Percentiles rank a stretch among this genome's conserved stretches.
These are phyloP conservation scores for Romanogobio albipinnatus DNA, from an alignment of 2,113 vertebrate genomes.

Conservation along the genomic window DNA sequence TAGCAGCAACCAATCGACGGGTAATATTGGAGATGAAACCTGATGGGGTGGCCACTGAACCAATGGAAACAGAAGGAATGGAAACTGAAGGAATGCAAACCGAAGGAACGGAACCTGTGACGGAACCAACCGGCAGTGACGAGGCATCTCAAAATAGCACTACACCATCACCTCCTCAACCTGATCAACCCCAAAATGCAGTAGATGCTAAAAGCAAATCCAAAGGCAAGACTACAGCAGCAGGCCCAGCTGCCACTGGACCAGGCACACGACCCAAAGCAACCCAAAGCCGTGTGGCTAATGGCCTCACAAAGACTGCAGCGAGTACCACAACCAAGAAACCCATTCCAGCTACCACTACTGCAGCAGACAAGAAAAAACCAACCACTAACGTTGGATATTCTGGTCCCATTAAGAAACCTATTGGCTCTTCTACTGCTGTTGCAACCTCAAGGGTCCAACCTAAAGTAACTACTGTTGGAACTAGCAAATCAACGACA, in stretches of 20 bases:
- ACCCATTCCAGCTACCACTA: slow-evolving; percentile 32
- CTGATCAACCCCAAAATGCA: slow-evolving; percentile 53
- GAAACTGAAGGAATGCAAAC: slow-evolving; percentile 54
- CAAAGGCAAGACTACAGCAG: slow-evolving; percentile 56
- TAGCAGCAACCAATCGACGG: background rate
- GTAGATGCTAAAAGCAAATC: slow-evolving; percentile 62
- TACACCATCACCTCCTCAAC: slow-evolving; percentile 38
- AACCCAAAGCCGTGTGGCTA: slow-evolving; percentile 50
- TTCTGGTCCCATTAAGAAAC: slow-evolving; percentile 60
- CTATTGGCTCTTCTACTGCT: slow-evolving; percentile 37
- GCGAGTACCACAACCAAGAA: slow-evolving; percentile 55
- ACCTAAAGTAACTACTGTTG: slow-evolving; percentile 60
- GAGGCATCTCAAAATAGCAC: slow-evolving; percentile 44
- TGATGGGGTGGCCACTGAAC: slow-evolving; percentile 74
- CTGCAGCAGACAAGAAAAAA: slow-evolving; percentile 53
- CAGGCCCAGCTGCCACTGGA: slow-evolving; percentile 36
- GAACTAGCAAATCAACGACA: slow-evolving; percentile 42
- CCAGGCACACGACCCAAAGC: slow-evolving; percentile 52
- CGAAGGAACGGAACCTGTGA: slow-evolving; percentile 18
- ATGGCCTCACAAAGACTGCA: slow-evolving; percentile 54
- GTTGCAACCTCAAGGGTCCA: slow-evolving; percentile 54
- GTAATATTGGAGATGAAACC: slow-evolving; percentile 73
- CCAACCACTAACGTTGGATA: background rate
- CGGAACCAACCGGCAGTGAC: slow-evolving; percentile 49
- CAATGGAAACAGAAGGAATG: slow-evolving; percentile 61